Percentiles rank a stretch among this genome's conserved stretches.
Evolutionary conservation across 2,888 invertebrate genomes (phyloP).

Genomic region (Rhagium mordax): DNA sequence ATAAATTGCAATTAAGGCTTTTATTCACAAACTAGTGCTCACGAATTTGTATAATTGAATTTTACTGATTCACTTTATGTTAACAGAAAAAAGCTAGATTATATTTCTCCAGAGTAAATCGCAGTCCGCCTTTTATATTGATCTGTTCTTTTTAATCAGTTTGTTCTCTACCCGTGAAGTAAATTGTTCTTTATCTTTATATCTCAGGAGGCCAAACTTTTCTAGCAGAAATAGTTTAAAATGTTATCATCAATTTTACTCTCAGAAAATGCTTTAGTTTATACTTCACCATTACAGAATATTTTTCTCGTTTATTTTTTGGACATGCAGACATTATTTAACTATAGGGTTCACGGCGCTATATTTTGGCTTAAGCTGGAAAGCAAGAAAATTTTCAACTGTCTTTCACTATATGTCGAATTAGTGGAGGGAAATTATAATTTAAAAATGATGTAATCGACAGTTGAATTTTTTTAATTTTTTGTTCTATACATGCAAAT

Average conservation of each 20-base stretch:
- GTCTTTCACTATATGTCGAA: no score
- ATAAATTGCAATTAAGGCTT: neutral
- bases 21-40: neutral
- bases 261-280: neutral
- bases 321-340: no score
- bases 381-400: no score
- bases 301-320: neutral
- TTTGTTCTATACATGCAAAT: no score
- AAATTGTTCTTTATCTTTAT: constrained; percentile 9
- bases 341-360: no score
- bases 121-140: neutral
- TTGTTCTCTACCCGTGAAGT: neutral
- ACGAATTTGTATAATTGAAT: neutral
- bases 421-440: no score
- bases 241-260: constrained; percentile 3
- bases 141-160: constrained; percentile 21
- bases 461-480: no score
- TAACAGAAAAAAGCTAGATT: constrained; percentile 3
- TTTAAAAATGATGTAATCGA: no score
- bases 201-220: constrained; percentile 18
- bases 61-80: neutral
- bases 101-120: constrained; percentile 9
- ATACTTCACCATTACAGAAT: neutral
- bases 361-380: no score
- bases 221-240: constrained; percentile 1